Evolutionary conservation across 2,113 vertebrate genomes (phyloP).

Genomic region (Symphodus melops): DNA sequence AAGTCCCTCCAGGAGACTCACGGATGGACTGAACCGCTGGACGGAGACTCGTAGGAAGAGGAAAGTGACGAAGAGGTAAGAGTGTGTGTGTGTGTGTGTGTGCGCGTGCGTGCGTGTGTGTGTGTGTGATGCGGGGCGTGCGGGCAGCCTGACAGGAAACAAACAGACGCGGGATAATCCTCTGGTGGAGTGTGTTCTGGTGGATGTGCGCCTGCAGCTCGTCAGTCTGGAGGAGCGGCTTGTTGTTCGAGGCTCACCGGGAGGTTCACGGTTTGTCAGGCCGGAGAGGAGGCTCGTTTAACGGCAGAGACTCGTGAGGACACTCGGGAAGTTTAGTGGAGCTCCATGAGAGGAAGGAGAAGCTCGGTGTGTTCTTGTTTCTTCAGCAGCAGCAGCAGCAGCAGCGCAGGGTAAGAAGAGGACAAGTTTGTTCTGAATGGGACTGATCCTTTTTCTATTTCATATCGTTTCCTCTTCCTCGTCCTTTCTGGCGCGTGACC

Average conservation of each 20-base stretch:
- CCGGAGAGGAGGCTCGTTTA: not conserved
- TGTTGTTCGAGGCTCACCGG: not conserved
- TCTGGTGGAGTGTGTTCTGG: not conserved
- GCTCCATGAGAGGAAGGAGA: conserved; percentile 2
- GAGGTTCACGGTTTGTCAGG: not conserved
- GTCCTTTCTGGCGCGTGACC: no score
- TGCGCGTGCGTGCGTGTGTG: not conserved
- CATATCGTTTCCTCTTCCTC: no score
- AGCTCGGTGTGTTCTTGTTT: not conserved
- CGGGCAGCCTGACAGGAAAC: conserved; percentile 28
- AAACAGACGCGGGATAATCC: conserved; percentile 26
- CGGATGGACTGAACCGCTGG: conserved; percentile 65
- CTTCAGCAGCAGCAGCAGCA: not conserved
- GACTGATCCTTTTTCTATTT: no score
- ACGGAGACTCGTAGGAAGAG: conserved; percentile 45
- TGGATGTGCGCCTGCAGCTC: not conserved
- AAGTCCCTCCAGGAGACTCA: conserved; percentile 19
- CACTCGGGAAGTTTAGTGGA: not conserved
- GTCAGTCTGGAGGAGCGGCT: not conserved
- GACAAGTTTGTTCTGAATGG: not conserved
- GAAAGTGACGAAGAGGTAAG: conserved; percentile 19
- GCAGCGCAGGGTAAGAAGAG: conserved; percentile 26
- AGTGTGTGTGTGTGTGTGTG: not conserved
- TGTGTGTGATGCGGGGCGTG: conserved; percentile 8
- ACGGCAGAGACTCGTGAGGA: conserved; percentile 5